A percentile compares a stretch with the other conserved stretches of the same genome.
phyloP scores from a whole-genome alignment of 2,797 vertebrate genomes.

The Schizothorax lantsangensis region DNA sequence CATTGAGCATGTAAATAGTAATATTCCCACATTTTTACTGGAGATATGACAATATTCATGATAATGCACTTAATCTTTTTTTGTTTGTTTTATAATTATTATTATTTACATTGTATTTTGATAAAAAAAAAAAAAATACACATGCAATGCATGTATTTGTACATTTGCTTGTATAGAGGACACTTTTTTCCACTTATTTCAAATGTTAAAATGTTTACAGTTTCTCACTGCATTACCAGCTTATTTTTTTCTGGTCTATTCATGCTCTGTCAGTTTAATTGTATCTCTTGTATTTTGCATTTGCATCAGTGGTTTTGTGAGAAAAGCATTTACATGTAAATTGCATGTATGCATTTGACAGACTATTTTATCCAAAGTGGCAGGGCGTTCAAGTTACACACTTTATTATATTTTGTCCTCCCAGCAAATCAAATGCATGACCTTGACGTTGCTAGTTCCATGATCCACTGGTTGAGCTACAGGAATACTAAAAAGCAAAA shows the following conservation, averaged over 20 bases:
- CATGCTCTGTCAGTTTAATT: not conserved
- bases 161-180: not conserved
- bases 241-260: not conserved
- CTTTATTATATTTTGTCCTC: not conserved
- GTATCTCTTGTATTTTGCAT: not conserved
- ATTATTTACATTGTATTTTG: not conserved
- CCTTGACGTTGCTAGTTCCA: not conserved
- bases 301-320: not conserved
- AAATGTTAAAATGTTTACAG: not conserved
- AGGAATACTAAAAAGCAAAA: not conserved
- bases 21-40: not conserved
- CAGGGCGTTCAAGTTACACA: not conserved
- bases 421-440: not conserved
- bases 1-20: not conserved
- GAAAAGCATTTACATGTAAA: not conserved
- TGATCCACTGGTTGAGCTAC: not conserved
- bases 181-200: not conserved
- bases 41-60: not conserved
- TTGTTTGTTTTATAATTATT: not conserved
- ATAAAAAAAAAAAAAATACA: not conserved
- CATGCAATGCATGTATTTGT: not conserved
- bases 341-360: not conserved
- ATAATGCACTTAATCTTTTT: not conserved
- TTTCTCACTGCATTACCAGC: not conserved
- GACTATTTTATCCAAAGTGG: not conserved